phyloP scores from a whole-genome alignment of 1,140 invertebrate species.

The Lanistes nyassanus region DNA sequence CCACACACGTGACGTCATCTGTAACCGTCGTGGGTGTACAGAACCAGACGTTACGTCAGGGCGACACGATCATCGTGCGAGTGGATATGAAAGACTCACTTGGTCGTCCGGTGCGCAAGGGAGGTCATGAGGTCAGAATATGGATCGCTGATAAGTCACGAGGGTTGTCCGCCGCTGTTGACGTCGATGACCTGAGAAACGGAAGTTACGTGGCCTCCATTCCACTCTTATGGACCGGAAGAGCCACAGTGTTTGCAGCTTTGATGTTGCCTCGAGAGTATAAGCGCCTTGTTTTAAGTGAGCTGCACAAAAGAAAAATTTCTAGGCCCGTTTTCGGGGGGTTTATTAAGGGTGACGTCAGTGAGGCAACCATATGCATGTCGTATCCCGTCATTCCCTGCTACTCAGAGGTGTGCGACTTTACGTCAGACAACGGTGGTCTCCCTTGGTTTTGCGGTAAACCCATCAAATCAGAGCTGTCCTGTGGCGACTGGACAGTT shows the following conservation, averaged over 20 bases:
- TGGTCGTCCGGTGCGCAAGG: neutral
- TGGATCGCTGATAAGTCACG: slow-evolving; percentile 23
- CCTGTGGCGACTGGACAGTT: slow-evolving; percentile 13
- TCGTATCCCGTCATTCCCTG: slow-evolving; percentile 24
- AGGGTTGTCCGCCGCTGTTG: slow-evolving; percentile 14
- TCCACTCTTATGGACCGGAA: slow-evolving; percentile 31
- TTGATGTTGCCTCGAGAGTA: slow-evolving; percentile 29
- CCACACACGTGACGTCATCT: neutral
- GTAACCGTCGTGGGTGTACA: neutral
- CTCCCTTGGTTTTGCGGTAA: slow-evolving; percentile 37
- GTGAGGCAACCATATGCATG: slow-evolving; percentile 31
- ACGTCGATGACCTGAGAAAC: slow-evolving; percentile 32
- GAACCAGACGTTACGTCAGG: neutral
- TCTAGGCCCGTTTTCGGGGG: neutral
- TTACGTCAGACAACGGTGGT: slow-evolving; percentile 32
- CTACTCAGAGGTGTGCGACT: slow-evolving; percentile 32
- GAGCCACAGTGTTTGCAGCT: slow-evolving; percentile 20
- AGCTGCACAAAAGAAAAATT: neutral
- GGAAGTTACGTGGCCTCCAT: slow-evolving; percentile 38
- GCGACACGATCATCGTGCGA: slow-evolving; percentile 10
- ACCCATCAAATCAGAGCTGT: slow-evolving; percentile 17
- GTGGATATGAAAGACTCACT: neutral
- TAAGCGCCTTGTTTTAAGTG: neutral
- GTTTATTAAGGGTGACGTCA: neutral
- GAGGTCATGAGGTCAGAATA: slow-evolving; percentile 28